Base-by-base conservation (phyloP, 2,888 invertebrate species). In the Philaethria dido region DNA sequence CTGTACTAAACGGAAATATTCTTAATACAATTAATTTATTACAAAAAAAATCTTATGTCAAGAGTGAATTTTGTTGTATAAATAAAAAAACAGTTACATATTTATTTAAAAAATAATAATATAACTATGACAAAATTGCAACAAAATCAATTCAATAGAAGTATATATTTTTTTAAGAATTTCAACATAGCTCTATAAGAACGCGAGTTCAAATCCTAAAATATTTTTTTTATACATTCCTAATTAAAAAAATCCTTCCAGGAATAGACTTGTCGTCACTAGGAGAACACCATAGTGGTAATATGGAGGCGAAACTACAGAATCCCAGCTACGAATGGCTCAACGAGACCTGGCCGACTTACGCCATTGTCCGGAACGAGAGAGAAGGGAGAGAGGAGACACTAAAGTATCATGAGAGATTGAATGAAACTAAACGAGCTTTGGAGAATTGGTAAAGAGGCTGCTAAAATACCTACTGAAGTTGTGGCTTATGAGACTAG, bases 261-360 rank as follows among this genome's bases (percentile, higher is more conserved):
- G 96, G 90, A 25, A 83, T 80, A 47, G 91, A 91, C 68, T 74
- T 83, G 9, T 85, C 88, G 0, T 94, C 85, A 13, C 78, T 96
- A 59, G 88, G 96, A 50, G 88, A 96, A 50, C 92, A 97, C 69
- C 95, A 95, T 98, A 69, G 98, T 98, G 1, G 95, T 98, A 54
- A 94, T 98, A 72, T 99, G 98, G 98, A 94, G 98, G 1, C 94
- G 96, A 47, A 98, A 98, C 11, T 95, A 95, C n/a, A 96, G 96
- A 74, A 91, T 99, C 13, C 97, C 97, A 78, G n/a, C n/a, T 99
- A 98, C 85, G 98, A 98, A 85, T 99, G 98, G 98, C 87, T 98
- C 62, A 94, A 95, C 73, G 94, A 94, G 63, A 95, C 95, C 45
- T 96, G 96, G 95, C 94, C 94, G 60, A 86, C 88, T 0, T 94